Conservation (phyloP, 2,888 invertebrate genomes). For the Choreutis nemorana region DNA sequence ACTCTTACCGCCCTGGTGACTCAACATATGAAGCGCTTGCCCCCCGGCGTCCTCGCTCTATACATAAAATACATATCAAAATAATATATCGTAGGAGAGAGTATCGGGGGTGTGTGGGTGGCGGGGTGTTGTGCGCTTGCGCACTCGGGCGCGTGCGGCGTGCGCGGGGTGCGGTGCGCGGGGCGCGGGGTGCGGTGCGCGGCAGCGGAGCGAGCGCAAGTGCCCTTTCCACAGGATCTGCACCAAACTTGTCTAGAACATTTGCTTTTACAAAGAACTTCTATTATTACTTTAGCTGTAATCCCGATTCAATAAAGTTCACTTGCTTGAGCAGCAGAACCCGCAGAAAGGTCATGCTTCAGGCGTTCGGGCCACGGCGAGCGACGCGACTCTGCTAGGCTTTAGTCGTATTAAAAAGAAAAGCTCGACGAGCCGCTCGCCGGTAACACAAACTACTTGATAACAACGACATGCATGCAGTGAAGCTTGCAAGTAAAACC, state of each 20-base stretch:
- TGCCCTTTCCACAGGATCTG: no score
- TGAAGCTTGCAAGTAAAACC: slow-evolving; percentile 66
- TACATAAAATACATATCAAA: slow-evolving; percentile 69
- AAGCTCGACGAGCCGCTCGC: slow-evolving; percentile 1
- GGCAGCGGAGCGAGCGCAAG: slow-evolving; percentile 15
- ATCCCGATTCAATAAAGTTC: no score
- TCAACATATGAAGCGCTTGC: slow-evolving; percentile 88
- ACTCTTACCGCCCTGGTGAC: slow-evolving; percentile 94
- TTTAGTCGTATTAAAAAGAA: no score
- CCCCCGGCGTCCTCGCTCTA: slow-evolving; percentile 94
- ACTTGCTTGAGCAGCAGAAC: no score
- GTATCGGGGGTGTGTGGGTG: slow-evolving; percentile 57
- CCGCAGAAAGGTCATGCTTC: no score
- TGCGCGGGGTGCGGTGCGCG: slow-evolving; percentile 10
- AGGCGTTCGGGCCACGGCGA: no score
- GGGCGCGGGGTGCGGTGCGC: slow-evolving; percentile 1
- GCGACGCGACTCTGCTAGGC: no score
- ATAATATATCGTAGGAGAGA: slow-evolving; percentile 64
- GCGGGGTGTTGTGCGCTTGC: slow-evolving; percentile 26
- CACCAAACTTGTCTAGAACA: no score
- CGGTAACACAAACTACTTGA: slow-evolving; percentile 50
- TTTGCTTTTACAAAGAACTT: no score
- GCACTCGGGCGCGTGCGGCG: slow-evolving; percentile 20
- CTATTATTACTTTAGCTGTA: no score
- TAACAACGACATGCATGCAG: slow-evolving; percentile 63